Evolutionary conservation across 2,113 vertebrate species (phyloP), one percentile per base, ranked within the genome.

Genomic region (Zapornia atra): DNA sequence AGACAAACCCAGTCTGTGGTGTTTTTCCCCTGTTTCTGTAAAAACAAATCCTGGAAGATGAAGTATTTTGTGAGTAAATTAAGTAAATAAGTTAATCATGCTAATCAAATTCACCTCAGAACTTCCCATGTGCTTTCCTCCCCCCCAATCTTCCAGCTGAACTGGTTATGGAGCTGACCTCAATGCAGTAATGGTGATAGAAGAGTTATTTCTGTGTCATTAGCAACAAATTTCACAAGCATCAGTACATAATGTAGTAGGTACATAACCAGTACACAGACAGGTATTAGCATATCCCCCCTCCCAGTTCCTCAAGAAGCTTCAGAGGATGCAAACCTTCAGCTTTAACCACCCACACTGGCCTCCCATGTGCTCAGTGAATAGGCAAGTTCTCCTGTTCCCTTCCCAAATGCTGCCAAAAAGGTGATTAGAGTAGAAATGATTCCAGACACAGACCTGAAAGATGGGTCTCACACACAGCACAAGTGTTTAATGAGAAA

Each of bases 181-280:
- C 15, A 68, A 85, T 60, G 66, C 87, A 71, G 56, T 2, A 34
- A 12, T 11, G 46, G 72, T 48, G 80, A 81, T 50, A 84, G 56
- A 92, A 60, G 86, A 76, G 88, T 88, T 60, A 82, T 95, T 97
- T 90, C 83, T 70, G 72, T 84, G 92, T 68, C 53, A 96, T 84
- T 64, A 96, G 66, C 11, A 34, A 88, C 86, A 66, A 73, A 86
- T 94, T 75, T 54, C 65, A 89, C 70, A 84, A 83, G 44, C 86
- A 70, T 60, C 4, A 83, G 71, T 7, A 36, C 50, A 17, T 25
- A 38, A n/a, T 40, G 38, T 66, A 46, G 44, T 18, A 46, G 44
- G 44, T 46, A 46, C 44, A 46, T 46, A 46, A 46, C 44, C 44
- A 48, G 48, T 12, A 48, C 48, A 53, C 40, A 89, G 83, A 42